These are phyloP conservation scores for Nephrotoma guestfalica DNA, from an alignment of 2,888 invertebrate genomes.

Conservation along the genomic window DNA sequence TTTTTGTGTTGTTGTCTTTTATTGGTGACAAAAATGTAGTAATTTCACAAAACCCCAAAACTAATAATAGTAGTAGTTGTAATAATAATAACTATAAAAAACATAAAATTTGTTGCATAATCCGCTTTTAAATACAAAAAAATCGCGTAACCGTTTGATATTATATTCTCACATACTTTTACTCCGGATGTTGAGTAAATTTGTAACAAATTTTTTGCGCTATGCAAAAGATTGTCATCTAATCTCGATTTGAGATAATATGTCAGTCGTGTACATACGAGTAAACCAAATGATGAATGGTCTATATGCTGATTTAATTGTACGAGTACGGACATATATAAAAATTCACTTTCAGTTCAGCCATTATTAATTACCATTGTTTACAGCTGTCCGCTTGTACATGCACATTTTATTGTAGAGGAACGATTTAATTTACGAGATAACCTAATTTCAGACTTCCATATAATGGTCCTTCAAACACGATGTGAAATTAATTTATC, in stretches of 20 bases:
- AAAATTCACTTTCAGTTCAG: neutral
- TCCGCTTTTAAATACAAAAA: neutral
- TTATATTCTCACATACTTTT: neutral
- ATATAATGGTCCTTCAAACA: neutral
- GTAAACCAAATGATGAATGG: neutral
- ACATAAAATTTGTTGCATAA: neutral
- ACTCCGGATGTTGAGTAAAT: neutral
- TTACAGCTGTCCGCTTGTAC: neutral
- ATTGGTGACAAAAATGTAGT: neutral
- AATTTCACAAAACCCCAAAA: neutral
- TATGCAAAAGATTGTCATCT: neutral
- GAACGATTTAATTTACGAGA: neutral
- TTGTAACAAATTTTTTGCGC: neutral
- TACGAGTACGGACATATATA: neutral
- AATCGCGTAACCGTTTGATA: neutral
- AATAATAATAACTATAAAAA: neutral
- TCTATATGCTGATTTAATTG: neutral
- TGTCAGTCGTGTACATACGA: neutral
- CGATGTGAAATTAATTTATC: neutral
- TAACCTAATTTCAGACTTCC: neutral
- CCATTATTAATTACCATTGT: neutral
- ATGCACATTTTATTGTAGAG: neutral
- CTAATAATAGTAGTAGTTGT: neutral
- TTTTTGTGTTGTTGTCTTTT: neutral
- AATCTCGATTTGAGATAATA: neutral